A percentile compares a stretch with the other conserved stretches of the same genome.
Evolutionary conservation across 1,140 invertebrate species (phyloP).

Genomic region (Platyscapa corneri): DNA sequence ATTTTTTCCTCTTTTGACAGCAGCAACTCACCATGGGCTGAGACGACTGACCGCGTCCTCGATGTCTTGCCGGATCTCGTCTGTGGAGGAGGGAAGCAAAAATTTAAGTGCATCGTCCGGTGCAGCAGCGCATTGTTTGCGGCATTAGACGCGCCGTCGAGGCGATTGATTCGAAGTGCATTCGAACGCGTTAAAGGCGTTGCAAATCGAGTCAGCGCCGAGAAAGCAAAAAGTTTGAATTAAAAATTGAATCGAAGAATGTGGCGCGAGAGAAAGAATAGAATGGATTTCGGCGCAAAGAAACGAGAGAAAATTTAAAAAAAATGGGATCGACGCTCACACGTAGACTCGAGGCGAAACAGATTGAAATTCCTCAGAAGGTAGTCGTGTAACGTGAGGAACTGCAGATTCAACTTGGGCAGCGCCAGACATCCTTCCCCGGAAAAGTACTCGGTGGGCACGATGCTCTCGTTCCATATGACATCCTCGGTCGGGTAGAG

Average conservation of each 20-base stretch:
- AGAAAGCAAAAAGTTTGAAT: no score
- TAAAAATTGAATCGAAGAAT: no score
- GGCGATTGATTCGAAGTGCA: no score
- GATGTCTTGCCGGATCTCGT: conserved; percentile 98
- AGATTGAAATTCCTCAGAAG: conserved; percentile 97
- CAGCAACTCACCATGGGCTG: conserved; percentile 87
- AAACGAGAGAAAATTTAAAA: no score
- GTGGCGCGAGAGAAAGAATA: no score
- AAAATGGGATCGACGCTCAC: conserved; percentile 76
- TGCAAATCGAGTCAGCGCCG: no score
- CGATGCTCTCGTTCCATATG: conserved; percentile 99
- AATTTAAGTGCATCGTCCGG: no score
- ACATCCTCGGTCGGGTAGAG: conserved; percentile 98
- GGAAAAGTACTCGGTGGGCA: conserved; percentile 97
- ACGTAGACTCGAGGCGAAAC: conserved; percentile 98
- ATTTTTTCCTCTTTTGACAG: not conserved
- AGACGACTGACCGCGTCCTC: conserved; percentile 96
- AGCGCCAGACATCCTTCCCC: conserved; percentile 96
- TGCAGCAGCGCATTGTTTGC: no score
- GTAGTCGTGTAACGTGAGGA: conserved; percentile 98
- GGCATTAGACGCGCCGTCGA: no score
- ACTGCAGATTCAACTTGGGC: conserved; percentile 98
- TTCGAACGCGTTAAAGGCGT: no score
- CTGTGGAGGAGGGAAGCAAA: conserved; percentile 78
- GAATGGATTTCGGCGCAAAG: no score